Evolutionary conservation across 2,113 vertebrate genomes (phyloP), one percentile per base, ranked within the genome.

Genomic region (Amphiprion ocellaris): DNA sequence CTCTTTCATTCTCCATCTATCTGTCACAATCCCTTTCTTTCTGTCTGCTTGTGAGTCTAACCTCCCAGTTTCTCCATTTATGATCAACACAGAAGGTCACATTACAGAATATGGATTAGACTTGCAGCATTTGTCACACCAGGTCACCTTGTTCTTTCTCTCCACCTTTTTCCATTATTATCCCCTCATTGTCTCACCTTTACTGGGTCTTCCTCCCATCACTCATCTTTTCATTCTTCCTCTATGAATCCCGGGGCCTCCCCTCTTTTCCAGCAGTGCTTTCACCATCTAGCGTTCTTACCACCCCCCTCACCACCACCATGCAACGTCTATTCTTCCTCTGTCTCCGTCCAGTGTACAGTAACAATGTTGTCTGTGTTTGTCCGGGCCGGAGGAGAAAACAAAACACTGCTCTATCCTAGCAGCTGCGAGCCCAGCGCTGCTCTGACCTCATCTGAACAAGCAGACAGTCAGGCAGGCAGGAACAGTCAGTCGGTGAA

Each of bases 281-380:
- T 86, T 85, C 87, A 81, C 52, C 65, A 72, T 52, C 58, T 28
- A 54, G 50, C 70, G 14, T 72, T 73, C 53, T 72, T 77, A 70
- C 66, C 24, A 17, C 52, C 95, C 52, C 47, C 44, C 53, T 44
- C 69, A 50, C 37, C 21, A 21, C 68, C 65, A 21, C 44, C 33
- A 30, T 8, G 26, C 67, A 61, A 56, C 12, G 55, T 86, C 85
- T 79, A 92, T 92, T 89, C 84, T 89, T 49, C 66, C 76, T 67
- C 74, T 53, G 76, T 77, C 87, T 81, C 74, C 17, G 44, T 62
- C 73, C 68, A 26, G 50, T 63, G 66, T 90, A 89, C 85, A 82
- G 77, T 87, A 86, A 93, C 90, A 92, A 93, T 87, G 90, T 90
- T 82, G 81, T 84, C 90, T 84, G 83, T 92, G 90, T 91, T 84